Percentiles rank a stretch among this genome's conserved stretches.
These are phyloP conservation scores for Himalopsyche anomala DNA, from an alignment of 2,888 invertebrate species.

Conservation along the genomic window DNA sequence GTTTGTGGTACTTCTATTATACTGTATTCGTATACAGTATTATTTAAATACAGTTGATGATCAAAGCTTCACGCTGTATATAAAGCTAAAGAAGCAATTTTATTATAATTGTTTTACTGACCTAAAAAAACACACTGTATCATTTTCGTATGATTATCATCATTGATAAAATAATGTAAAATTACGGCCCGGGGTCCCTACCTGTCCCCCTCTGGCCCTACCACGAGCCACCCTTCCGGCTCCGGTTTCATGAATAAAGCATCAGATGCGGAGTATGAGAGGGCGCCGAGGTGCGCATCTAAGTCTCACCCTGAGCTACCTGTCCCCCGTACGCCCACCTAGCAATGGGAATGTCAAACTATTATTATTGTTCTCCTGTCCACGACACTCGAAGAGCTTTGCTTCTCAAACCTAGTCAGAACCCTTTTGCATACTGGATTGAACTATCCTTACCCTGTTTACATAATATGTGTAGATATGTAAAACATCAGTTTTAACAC, in stretches of 20 bases:
- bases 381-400: constrained; percentile 18
- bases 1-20: too few relatives aligned
- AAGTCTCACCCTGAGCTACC: constrained; percentile 17
- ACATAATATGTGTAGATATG: too few relatives aligned
- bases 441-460: too few relatives aligned
- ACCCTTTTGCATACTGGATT: not conserved
- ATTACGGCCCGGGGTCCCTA: not conserved
- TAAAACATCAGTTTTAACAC: too few relatives aligned
- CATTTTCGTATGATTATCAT: not conserved
- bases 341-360: constrained; percentile 26
- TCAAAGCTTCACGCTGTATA: too few relatives aligned
- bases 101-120: too few relatives aligned
- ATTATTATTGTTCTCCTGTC: constrained; percentile 35
- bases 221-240: constrained; percentile 5
- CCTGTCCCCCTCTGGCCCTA: constrained; percentile 46
- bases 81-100: too few relatives aligned
- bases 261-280: constrained; percentile 49
- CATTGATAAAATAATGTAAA: constrained; percentile 30
- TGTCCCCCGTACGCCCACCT: not conserved
- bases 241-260: constrained; percentile 57
- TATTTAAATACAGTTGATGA: too few relatives aligned
- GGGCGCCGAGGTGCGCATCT: constrained; percentile 12
- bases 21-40: too few relatives aligned
- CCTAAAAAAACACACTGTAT: not conserved
- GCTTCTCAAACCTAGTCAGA: not conserved